Conservation (phyloP, 2,113 vertebrate species). For the Dinomys branickii region DNA sequence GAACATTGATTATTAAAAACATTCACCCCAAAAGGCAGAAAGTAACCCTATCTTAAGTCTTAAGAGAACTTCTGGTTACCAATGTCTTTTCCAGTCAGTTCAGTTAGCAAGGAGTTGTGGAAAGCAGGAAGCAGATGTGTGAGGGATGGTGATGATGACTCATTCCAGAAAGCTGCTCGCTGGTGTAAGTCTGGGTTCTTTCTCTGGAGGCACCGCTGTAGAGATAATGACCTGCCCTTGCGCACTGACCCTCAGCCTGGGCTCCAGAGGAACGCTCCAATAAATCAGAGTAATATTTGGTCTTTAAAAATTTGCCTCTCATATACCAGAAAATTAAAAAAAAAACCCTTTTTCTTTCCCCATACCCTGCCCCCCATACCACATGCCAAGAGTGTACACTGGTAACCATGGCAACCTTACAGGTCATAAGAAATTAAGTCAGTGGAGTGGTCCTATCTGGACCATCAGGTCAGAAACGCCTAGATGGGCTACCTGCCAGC, state of each 20-base stretch:
- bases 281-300: background rate
- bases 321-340: background rate
- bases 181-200: background rate
- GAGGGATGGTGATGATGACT: background rate
- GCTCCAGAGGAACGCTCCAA: background rate
- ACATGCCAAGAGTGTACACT: background rate
- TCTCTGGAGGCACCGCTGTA: background rate
- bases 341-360: background rate
- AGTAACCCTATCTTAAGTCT: background rate
- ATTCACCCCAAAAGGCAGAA: background rate
- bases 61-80: background rate
- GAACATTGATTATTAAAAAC: constrained; percentile 19
- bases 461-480: background rate
- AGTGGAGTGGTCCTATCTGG: background rate
- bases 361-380: background rate
- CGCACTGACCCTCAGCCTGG: background rate
- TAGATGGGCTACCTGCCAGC: background rate
- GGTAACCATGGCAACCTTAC: background rate
- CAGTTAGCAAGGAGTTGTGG: background rate
- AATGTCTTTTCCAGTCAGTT: background rate
- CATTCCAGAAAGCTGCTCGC: background rate
- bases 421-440: background rate
- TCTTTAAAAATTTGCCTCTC: background rate
- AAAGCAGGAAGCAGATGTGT: background rate
- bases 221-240: background rate